Evolutionary conservation across 2,113 vertebrate species (phyloP).

Genomic region (Atherinomorus stipes): DNA sequence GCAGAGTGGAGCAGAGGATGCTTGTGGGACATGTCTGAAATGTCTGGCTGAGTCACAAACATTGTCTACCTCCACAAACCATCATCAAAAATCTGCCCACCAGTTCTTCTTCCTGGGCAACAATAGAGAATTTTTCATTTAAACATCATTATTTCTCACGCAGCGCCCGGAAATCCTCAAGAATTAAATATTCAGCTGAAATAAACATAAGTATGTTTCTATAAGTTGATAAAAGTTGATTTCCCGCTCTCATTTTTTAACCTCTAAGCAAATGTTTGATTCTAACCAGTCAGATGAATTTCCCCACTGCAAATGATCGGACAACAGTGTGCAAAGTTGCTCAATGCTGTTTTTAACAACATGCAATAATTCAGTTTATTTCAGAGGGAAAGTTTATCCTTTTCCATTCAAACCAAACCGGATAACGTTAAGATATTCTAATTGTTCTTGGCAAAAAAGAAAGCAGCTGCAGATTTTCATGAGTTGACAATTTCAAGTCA

Average conservation of each 20-base stretch:
- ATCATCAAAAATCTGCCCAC: background rate
- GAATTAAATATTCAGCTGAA: no score
- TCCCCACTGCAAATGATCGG: no score
- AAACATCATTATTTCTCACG: background rate
- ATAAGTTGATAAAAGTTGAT: no score
- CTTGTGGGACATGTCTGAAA: background rate
- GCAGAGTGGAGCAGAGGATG: background rate
- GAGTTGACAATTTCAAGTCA: conserved; percentile 1
- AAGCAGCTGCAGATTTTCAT: background rate
- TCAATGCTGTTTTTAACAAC: background rate
- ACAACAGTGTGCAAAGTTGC: background rate
- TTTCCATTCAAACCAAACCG: background rate
- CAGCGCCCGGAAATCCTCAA: background rate
- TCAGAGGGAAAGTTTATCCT: background rate
- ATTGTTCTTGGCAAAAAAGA: conserved; percentile 5
- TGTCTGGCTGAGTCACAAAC: background rate
- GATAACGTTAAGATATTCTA: background rate
- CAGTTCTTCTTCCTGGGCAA: background rate
- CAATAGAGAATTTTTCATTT: background rate
- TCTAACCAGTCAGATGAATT: no score
- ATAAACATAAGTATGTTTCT: no score
- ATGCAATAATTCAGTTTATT: background rate
- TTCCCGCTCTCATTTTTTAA: no score
- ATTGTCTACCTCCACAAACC: background rate
- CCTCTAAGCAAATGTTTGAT: no score